A percentile compares a stretch with the other conserved stretches of the same genome.
Conservation (phyloP, 2,888 invertebrate genomes). For the Galeopsomyia nigrocyanea region DNA sequence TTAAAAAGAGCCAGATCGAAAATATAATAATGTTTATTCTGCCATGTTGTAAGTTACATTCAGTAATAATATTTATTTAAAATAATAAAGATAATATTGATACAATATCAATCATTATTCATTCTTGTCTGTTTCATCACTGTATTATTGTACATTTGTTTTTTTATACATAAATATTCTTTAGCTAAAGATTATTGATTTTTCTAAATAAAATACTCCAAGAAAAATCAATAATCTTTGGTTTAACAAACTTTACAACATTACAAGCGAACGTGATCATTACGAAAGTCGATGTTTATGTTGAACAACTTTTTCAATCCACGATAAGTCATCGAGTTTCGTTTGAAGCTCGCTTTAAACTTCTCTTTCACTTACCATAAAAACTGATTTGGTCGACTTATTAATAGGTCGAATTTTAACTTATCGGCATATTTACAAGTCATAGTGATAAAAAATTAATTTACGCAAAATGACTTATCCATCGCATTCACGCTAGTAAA, state of each 20-base stretch:
- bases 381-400: slow-evolving; percentile 46
- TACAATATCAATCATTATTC: slow-evolving; percentile 65
- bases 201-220: slow-evolving; percentile 50
- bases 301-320: slow-evolving; percentile 9
- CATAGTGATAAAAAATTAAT: slow-evolving; percentile 42
- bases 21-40: slow-evolving; percentile 67
- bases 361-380: slow-evolving; percentile 48
- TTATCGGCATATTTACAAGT: slow-evolving; percentile 49
- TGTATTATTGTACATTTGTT: slow-evolving; percentile 65
- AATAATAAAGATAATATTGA: slow-evolving; percentile 60
- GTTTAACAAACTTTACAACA: slow-evolving; percentile 62
- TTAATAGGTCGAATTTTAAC: slow-evolving; percentile 35
- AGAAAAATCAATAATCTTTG: slow-evolving; percentile 58
- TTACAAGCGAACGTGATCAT: slow-evolving; percentile 57
- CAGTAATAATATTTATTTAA: slow-evolving; percentile 58
- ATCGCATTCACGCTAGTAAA: slow-evolving; percentile 36
- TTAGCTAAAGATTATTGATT: slow-evolving; percentile 56
- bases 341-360: slow-evolving; percentile 38
- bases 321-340: slow-evolving; percentile 35
- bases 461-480: slow-evolving; percentile 42
- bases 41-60: slow-evolving; percentile 64
- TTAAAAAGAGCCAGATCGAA: slow-evolving; percentile 58
- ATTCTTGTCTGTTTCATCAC: slow-evolving; percentile 57
- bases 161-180: slow-evolving; percentile 66
- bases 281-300: slow-evolving; percentile 41